Evolutionary conservation across 2,113 vertebrate species (phyloP).

Genomic region (Piaya cayana): DNA sequence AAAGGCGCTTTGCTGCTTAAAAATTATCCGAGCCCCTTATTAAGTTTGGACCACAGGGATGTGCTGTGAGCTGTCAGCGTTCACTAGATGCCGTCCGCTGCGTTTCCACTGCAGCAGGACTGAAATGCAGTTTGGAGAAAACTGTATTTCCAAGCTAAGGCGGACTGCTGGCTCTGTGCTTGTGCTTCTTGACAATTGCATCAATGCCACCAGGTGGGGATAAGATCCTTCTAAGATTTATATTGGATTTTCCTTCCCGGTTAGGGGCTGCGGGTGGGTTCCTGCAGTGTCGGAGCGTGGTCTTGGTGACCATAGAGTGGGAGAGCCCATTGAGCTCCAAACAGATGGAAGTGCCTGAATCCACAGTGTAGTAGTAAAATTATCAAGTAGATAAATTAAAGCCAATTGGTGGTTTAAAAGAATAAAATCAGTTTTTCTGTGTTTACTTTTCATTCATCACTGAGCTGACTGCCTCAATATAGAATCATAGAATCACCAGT

Average conservation of each 20-base stretch:
- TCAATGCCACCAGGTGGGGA: slow-evolving; percentile 9
- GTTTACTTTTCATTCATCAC: not conserved
- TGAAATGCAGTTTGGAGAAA: fast-evolving
- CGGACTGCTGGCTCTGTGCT: not conserved
- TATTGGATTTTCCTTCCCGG: not conserved
- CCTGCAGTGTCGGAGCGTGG: not conserved
- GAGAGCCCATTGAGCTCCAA: fast-evolving
- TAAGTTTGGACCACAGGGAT: fast-evolving
- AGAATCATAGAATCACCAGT: too few relatives aligned
- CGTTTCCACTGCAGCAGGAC: fast-evolving
- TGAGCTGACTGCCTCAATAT: not conserved
- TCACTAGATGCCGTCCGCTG: fast-evolving
- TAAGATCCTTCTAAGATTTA: not conserved
- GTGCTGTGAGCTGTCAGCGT: too few relatives aligned
- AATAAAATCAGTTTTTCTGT: not conserved
- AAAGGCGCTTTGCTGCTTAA: too few relatives aligned
- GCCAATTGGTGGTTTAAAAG: fast-evolving
- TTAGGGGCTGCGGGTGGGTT: fast-evolving
- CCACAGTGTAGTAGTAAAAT: too few relatives aligned
- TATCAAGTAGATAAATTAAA: not conserved
- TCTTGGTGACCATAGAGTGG: fast-evolving
- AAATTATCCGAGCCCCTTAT: too few relatives aligned
- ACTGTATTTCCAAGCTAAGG: fast-evolving
- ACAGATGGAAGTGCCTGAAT: fast-evolving
- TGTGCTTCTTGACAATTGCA: not conserved